Percentiles rank a stretch among this genome's conserved stretches.
Evolutionary conservation across 1,140 invertebrate species (phyloP).

Genomic region (Drosophila teissieri): DNA sequence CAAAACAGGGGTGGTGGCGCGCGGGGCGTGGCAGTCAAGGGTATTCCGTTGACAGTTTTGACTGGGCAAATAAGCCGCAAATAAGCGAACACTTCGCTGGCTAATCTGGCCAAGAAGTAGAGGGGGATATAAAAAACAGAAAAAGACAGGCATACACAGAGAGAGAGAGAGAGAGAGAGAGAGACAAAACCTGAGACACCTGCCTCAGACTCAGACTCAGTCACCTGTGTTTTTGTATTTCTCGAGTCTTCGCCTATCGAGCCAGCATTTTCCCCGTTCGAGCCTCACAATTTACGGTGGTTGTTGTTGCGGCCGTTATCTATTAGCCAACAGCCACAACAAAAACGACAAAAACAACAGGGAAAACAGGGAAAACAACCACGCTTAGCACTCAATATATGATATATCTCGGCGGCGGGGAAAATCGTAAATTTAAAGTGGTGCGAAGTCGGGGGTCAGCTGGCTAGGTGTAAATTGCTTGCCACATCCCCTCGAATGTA

Average conservation of each 20-base stretch:
- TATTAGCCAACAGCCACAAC: conserved; percentile 43
- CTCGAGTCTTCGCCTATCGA: conserved; percentile 18
- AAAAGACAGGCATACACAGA: background rate
- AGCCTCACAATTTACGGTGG: conserved; percentile 44
- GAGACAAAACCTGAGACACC: conserved; percentile 19
- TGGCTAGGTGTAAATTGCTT: conserved; percentile 12
- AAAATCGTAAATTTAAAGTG: conserved; percentile 27
- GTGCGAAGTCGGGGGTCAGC: conserved; percentile 26
- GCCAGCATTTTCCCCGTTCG: conserved; percentile 35
- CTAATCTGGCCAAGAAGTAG: conserved; percentile 20
- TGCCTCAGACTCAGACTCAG: conserved; percentile 12
- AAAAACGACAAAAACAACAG: conserved; percentile 6
- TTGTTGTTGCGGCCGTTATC: conserved; percentile 39
- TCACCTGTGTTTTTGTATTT: conserved; percentile 24
- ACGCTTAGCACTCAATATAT: conserved; percentile 25
- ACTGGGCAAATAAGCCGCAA: conserved; percentile 15
- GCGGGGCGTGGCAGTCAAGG: conserved; percentile 40
- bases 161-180: background rate
- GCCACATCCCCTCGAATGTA: background rate
- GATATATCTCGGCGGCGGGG: conserved; percentile 18
- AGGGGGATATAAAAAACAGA: background rate
- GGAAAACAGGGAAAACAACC: conserved; percentile 7
- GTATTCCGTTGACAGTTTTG: conserved; percentile 36
- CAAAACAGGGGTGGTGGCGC: background rate
- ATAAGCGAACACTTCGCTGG: conserved; percentile 21